Conservation (phyloP, 2,888 invertebrate species). For the Punctoribates punctum region DNA sequence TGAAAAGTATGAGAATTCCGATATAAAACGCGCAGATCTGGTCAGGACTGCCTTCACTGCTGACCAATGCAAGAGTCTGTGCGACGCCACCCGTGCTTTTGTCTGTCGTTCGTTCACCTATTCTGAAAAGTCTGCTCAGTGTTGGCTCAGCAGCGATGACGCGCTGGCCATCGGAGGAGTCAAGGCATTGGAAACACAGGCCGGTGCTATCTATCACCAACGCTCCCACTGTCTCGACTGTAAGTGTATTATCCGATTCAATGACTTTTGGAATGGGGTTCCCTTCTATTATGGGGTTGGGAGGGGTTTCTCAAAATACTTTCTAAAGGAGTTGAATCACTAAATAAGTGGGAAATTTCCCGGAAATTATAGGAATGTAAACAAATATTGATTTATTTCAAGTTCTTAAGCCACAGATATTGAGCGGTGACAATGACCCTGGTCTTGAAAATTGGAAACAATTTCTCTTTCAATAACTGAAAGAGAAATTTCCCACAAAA, state of each 20-base stretch:
- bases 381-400: too few species aligned
- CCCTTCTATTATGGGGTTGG: too few species aligned
- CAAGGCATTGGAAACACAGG: conserved; percentile 45
- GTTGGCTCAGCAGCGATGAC: conserved; percentile 51
- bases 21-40: conserved; percentile 48
- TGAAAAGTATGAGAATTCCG: conserved; percentile 47
- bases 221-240: conserved; percentile 50
- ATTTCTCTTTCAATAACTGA: too few species aligned
- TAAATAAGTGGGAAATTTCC: too few species aligned
- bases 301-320: too few species aligned
- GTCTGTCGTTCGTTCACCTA: conserved; percentile 53
- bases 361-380: too few species aligned
- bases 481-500: too few species aligned
- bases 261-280: too few species aligned
- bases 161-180: conserved; percentile 48
- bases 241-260: conserved; percentile 46
- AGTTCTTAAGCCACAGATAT: too few species aligned
- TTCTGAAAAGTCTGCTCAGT: conserved; percentile 49
- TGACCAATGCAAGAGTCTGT: conserved; percentile 51
- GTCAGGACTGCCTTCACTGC: conserved; percentile 46
- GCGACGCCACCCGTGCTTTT: conserved; percentile 51
- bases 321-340: too few species aligned
- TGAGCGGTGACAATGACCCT: too few species aligned
- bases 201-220: conserved; percentile 50
- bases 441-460: too few species aligned